These are phyloP conservation scores for Chromis chromis DNA, from an alignment of 2,797 vertebrate genomes.

Conservation along the genomic window DNA sequence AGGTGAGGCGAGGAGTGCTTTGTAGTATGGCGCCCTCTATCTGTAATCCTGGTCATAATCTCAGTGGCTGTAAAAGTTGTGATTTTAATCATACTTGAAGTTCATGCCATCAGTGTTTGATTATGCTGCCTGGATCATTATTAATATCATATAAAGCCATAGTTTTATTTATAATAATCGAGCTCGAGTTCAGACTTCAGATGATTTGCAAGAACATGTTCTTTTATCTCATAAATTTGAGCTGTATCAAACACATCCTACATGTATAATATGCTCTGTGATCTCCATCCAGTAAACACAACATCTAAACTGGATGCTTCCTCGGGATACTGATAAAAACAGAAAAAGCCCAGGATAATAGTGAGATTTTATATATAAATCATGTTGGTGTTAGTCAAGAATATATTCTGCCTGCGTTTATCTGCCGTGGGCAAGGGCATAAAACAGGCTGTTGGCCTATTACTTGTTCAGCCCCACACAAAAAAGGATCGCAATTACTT, in stretches of 20 bases:
- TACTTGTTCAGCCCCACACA: constrained; percentile 37
- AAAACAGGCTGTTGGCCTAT: constrained; percentile 5
- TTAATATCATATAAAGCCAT: neutral
- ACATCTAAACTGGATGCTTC: neutral
- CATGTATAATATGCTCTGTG: neutral
- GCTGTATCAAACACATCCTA: neutral
- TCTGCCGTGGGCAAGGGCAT: neutral
- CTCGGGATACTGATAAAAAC: constrained; percentile 6
- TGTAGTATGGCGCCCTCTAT: constrained; percentile 66
- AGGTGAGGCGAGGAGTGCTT: neutral
- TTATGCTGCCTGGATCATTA: neutral
- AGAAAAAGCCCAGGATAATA: neutral
- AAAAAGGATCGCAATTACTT: constrained; percentile 41
- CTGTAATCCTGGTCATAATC: neutral
- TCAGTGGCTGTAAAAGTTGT: neutral
- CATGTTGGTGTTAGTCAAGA: constrained; percentile 9
- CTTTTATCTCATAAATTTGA: neutral
- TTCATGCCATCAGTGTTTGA: neutral
- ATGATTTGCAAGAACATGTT: neutral
- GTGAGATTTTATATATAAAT: constrained; percentile 10
- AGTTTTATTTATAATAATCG: neutral
- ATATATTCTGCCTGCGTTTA: constrained; percentile 14
- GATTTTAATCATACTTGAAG: neutral
- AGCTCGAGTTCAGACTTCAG: neutral
- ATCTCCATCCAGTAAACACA: neutral